A percentile compares a stretch with the other conserved stretches of the same genome.
Evolutionary conservation across 2,113 vertebrate species (phyloP).

Genomic region (Forbesichthys papilliferus): DNA sequence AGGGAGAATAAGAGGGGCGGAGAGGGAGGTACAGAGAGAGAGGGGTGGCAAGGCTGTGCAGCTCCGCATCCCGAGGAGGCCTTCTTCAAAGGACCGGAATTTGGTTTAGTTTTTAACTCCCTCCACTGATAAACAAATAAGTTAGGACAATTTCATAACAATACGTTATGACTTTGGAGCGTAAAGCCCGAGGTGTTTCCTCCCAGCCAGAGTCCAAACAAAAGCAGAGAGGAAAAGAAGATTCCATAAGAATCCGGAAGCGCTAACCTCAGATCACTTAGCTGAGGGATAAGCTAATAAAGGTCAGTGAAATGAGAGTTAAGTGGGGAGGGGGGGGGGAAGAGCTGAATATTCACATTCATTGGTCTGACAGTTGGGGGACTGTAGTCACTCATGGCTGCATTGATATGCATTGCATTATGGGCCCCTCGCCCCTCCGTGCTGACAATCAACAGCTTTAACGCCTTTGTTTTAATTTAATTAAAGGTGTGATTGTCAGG

Average conservation of each 20-base stretch:
- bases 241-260: constrained; percentile 11
- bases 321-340: constrained; percentile 76
- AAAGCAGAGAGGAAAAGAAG: not conserved
- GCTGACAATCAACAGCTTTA: constrained; percentile 76
- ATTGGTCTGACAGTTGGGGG: constrained; percentile 78
- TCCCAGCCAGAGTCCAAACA: constrained; percentile 4
- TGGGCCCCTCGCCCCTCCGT: constrained; percentile 49
- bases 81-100: not conserved
- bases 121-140: not conserved
- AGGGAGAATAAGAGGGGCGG: not conserved
- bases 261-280: constrained; percentile 35
- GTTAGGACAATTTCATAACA: not conserved
- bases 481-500: constrained; percentile 76
- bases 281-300: constrained; percentile 68
- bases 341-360: constrained; percentile 78
- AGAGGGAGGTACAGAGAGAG: not conserved
- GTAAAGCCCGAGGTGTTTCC: constrained; percentile 3
- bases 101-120: not conserved
- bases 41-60: not conserved
- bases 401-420: constrained; percentile 81
- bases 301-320: constrained; percentile 77
- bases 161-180: not conserved
- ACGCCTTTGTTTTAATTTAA: constrained; percentile 81
- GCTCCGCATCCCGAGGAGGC: not conserved
- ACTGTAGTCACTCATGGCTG: constrained; percentile 68